phyloP scores from a whole-genome alignment of 2,113 vertebrate species.

The Bettongia penicillata region DNA sequence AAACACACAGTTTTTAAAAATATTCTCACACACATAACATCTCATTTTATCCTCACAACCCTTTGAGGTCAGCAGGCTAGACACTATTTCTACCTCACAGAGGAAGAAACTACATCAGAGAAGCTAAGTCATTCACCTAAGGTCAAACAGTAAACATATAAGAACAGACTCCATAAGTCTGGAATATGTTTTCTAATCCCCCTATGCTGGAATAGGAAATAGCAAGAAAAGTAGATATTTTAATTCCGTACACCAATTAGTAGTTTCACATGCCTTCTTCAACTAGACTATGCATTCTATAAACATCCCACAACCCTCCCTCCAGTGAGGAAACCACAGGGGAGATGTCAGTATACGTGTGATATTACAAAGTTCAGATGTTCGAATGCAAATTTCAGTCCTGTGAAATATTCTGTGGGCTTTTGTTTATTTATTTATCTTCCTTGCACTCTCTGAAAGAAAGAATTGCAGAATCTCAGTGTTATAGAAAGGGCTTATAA shows the following conservation, averaged over 20 bases:
- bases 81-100: neutral
- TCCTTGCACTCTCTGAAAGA: neutral
- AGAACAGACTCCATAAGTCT: neutral
- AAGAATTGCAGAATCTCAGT: neutral
- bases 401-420: slow-evolving; percentile 1
- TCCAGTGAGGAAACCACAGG: slow-evolving; percentile 16
- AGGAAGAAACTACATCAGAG: neutral
- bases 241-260: slow-evolving; percentile 38
- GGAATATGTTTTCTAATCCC: neutral
- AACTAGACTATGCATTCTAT: slow-evolving; percentile 20
- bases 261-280: slow-evolving; percentile 6
- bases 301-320: slow-evolving; percentile 4
- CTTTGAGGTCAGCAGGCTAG: neutral
- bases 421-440: neutral
- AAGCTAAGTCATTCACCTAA: neutral
- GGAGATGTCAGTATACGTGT: slow-evolving; percentile 22
- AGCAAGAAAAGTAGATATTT: slow-evolving; percentile 17
- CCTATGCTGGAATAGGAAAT: slow-evolving; percentile 28
- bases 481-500: neutral
- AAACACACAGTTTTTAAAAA: neutral
- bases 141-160: neutral
- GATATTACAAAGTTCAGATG: slow-evolving; percentile 47
- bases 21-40: neutral
- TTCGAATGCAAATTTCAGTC: slow-evolving; percentile 34
- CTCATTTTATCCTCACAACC: neutral